A percentile compares a stretch with the other conserved stretches of the same genome.
Conservation (phyloP, 1,140 invertebrate genomes). For the Ceratina japonica region DNA sequence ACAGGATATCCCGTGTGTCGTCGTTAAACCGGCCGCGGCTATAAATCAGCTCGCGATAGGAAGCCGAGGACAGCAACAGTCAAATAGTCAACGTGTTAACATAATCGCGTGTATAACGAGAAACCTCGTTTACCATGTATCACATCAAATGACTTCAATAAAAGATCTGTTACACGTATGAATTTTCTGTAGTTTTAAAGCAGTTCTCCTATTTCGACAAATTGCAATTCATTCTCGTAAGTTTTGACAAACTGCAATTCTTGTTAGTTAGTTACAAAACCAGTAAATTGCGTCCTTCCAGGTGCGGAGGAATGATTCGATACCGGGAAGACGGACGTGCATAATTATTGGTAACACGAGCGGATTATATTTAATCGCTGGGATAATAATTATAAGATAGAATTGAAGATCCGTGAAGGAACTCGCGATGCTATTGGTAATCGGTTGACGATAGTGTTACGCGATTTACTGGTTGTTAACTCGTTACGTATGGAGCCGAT, state of each 20-base stretch:
- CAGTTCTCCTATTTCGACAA: too few relatives aligned
- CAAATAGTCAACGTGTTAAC: conserved; percentile 19
- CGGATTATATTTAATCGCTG: background rate
- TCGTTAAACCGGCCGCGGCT: background rate
- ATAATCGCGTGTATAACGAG: conserved; percentile 2
- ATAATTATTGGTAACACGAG: background rate
- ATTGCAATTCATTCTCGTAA: too few relatives aligned
- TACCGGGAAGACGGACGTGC: background rate
- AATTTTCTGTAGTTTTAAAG: too few relatives aligned
- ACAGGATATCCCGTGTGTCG: background rate
- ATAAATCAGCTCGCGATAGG: conserved; percentile 26
- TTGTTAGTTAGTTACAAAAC: too few relatives aligned
- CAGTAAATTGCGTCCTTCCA: too few relatives aligned
- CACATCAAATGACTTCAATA: too few relatives aligned
- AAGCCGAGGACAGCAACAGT: background rate
- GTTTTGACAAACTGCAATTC: too few relatives aligned
- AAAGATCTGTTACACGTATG: too few relatives aligned
- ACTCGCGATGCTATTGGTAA: background rate
- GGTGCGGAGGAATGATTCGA: too few relatives aligned
- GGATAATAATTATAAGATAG: background rate
- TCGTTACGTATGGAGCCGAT: conserved; percentile 8
- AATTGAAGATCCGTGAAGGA: background rate
- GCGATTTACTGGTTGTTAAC: conserved; percentile 5
- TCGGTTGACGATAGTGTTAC: background rate
- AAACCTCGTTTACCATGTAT: background rate